phyloP scores from a whole-genome alignment of 1,140 invertebrate species.

The Lordiphosa collinella region DNA sequence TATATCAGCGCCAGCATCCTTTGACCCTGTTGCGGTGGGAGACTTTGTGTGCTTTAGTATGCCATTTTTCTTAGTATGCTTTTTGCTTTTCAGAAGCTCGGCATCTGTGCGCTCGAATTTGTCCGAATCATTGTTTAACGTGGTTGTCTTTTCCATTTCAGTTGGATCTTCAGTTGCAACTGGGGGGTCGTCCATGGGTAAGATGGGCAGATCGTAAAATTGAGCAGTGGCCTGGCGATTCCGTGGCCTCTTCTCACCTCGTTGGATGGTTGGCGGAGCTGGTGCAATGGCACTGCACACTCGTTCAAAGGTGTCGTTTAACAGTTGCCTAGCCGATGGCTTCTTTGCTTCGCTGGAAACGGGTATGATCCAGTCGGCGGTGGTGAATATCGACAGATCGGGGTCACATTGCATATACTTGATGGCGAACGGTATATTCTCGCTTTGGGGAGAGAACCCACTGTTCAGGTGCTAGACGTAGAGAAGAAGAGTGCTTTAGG shows the following conservation, averaged over 20 bases:
- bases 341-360: slow-evolving; percentile 41
- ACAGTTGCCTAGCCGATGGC: slow-evolving; percentile 24
- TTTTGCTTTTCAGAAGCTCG: no score
- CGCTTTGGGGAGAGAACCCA: slow-evolving; percentile 46
- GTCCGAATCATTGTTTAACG: slow-evolving; percentile 1
- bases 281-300: slow-evolving; percentile 30
- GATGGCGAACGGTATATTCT: slow-evolving; percentile 35
- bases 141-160: slow-evolving; percentile 7
- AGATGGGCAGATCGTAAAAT: slow-evolving; percentile 19
- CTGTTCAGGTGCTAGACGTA: slow-evolving; percentile 36
- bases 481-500: background rate
- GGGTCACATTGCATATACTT: slow-evolving; percentile 50
- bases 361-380: slow-evolving; percentile 40
- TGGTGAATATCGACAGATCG: slow-evolving; percentile 39
- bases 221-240: slow-evolving; percentile 19
- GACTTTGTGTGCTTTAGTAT: slow-evolving; percentile 1
- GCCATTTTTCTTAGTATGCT: no score
- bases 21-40: background rate
- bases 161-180: background rate
- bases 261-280: slow-evolving; percentile 8
- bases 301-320: slow-evolving; percentile 35
- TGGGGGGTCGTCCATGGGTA: background rate
- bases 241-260: slow-evolving; percentile 26
- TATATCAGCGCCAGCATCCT: slow-evolving; percentile 5
- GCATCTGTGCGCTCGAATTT: no score